These are phyloP conservation scores for Vombatus ursinus DNA, from an alignment of 2,113 vertebrate species.

Conservation along the genomic window DNA sequence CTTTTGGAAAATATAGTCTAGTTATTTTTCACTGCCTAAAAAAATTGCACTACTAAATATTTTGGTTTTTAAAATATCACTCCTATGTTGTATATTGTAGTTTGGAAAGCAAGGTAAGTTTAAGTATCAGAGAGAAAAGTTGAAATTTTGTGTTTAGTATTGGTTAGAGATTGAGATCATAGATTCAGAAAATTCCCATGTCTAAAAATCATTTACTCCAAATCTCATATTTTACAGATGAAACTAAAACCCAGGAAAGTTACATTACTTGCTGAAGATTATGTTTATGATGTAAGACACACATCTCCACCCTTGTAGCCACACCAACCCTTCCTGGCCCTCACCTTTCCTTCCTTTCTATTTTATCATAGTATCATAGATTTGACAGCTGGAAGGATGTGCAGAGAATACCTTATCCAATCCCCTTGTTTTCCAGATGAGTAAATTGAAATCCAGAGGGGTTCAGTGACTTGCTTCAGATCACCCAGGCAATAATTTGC, in stretches of 20 bases:
- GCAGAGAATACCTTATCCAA: neutral
- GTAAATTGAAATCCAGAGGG: neutral
- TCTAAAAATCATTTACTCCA: neutral
- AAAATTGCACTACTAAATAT: neutral
- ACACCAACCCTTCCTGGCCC: neutral
- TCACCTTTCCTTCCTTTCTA: neutral
- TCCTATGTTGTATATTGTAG: neutral
- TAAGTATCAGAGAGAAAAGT: conserved; percentile 45
- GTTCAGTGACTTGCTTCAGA: neutral
- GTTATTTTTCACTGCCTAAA: neutral
- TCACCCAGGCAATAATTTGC: neutral
- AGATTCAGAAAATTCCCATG: neutral
- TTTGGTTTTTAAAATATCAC: neutral
- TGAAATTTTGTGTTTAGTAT: neutral
- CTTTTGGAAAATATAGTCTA: neutral
- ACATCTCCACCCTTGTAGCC: neutral
- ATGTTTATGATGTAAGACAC: neutral
- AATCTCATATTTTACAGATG: neutral
- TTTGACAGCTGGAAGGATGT: neutral
- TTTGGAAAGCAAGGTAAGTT: conserved; percentile 28
- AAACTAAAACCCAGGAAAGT: neutral
- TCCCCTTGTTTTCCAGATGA: neutral
- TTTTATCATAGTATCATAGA: neutral
- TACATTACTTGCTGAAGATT: neutral
- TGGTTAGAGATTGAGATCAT: neutral